A percentile compares a stretch with the other conserved stretches of the same genome.
phyloP scores from a whole-genome alignment of 2,113 vertebrate species.

The Odobenus rosmarus region DNA sequence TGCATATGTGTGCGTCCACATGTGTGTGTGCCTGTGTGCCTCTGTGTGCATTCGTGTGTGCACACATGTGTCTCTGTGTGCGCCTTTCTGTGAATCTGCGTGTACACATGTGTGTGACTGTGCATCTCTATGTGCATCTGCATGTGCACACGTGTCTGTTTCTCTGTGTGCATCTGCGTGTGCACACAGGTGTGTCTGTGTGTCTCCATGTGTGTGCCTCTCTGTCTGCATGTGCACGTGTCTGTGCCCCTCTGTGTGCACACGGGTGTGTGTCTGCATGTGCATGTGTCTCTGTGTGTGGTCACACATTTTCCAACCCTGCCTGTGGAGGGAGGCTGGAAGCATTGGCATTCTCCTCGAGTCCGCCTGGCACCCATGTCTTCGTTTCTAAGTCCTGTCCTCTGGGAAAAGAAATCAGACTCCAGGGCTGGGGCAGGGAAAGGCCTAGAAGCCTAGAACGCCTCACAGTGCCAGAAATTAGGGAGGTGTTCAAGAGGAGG shows the following conservation, averaged over 20 bases:
- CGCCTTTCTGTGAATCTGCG: too few species aligned
- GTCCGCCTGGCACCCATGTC: neutral
- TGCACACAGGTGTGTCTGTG: too few species aligned
- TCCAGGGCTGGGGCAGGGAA: neutral
- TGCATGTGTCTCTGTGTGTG: neutral
- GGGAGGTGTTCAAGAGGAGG: neutral
- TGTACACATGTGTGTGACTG: too few species aligned
- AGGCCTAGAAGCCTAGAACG: neutral
- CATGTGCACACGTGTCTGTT: rapidly evolving
- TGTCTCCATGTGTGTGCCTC: too few species aligned
- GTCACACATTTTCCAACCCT: neutral
- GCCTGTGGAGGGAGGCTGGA: neutral
- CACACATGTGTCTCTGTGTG: neutral
- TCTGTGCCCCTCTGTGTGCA: neutral
- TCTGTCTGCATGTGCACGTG: neutral
- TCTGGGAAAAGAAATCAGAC: neutral
- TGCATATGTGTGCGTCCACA: too few species aligned
- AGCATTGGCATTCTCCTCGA: neutral
- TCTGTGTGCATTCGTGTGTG: too few species aligned
- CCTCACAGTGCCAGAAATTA: neutral
- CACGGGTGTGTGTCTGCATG: neutral
- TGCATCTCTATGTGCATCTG: too few species aligned
- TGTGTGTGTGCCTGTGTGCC: too few species aligned
- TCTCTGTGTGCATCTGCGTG: too few species aligned
- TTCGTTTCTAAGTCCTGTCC: neutral